A percentile compares a stretch with the other conserved stretches of the same genome.
Conservation (phyloP, 2,113 vertebrate genomes). For the Agelaius phoeniceus region DNA sequence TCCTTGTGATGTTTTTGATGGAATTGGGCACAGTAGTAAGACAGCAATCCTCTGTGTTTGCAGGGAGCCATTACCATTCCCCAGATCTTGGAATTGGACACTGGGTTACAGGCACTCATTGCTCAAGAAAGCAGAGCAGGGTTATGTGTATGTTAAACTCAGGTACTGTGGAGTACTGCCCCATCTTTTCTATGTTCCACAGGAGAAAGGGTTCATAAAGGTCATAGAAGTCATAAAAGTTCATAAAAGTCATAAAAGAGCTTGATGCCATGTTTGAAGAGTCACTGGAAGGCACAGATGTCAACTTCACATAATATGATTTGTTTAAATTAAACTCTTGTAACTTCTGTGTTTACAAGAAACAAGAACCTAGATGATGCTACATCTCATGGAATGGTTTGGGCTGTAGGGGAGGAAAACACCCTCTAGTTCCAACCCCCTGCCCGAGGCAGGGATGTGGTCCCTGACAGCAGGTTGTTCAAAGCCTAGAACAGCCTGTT, state of each 20-base stretch:
- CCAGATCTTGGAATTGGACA: background rate
- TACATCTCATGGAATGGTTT: background rate
- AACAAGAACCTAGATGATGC: background rate
- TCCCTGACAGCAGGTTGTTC: background rate
- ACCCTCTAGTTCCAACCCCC: background rate
- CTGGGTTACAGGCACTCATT: background rate
- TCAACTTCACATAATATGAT: background rate
- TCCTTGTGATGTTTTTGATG: background rate
- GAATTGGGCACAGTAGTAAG: background rate
- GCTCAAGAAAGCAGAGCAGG: background rate
- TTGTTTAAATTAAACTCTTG: background rate
- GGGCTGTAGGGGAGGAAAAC: background rate
- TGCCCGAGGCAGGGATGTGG: background rate
- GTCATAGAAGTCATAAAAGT: background rate
- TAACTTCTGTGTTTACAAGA: background rate
- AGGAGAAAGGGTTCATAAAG: background rate
- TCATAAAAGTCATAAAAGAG: background rate
- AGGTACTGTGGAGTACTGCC: background rate
- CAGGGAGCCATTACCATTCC: background rate
- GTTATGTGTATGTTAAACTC: background rate
- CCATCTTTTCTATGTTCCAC: background rate
- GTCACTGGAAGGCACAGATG: background rate
- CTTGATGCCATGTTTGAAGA: background rate
- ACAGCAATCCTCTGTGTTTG: background rate
- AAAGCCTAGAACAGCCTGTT: background rate